Base-by-base conservation (phyloP, 2,797 vertebrate genomes). In the Sebastes miniatus region DNA sequence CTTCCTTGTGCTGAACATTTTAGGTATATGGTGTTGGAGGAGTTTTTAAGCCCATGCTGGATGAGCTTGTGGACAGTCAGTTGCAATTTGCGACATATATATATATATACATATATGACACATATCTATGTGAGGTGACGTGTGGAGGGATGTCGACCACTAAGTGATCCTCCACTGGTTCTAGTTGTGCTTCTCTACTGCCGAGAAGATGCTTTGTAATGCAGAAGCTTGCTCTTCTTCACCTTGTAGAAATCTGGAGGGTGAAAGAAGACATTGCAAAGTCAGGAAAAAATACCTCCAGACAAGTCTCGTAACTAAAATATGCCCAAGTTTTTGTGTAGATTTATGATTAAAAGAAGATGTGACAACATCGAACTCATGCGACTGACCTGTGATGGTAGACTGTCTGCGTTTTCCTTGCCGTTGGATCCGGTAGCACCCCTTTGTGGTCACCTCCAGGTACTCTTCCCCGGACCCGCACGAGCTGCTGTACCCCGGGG, bases 201-300 rank as follows among this genome's bases (percentile, higher is more conserved):
- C 58, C 91, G 82, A 4, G 88, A 83, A 6, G 92, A 77, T 2
- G 39, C 77, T 86, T 96, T 96, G 64, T 86, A 80, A 86, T 93
- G 76, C 73, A 94, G 87, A 11, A 87, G 89, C 75, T 54, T 93
- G 83, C 63, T 94, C 89, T 92, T 96, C 85, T 96, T 95, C 84
- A 95, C 93, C 54, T 88, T 91, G 89, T 95, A 96, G 89, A 96
- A 96, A 81, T 96, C 96, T 96, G 81, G 1, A 73, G 20, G 25
- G 20, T 2, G 13, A 36, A 16, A 67, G 58, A 83, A 34, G 16
- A 71, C 1, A 10, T 36, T 8, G n/a, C 24, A 36, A 59, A 50
- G 20, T 84, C 11, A 77, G 12, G 2, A 27, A 62, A 57, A 57
- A 81, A 13, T 7, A 39, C 18, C 0, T n/a, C 20, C 31, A 27